Conservation (phyloP, 1,140 invertebrate genomes). For the Dufourea novaeangliae region DNA sequence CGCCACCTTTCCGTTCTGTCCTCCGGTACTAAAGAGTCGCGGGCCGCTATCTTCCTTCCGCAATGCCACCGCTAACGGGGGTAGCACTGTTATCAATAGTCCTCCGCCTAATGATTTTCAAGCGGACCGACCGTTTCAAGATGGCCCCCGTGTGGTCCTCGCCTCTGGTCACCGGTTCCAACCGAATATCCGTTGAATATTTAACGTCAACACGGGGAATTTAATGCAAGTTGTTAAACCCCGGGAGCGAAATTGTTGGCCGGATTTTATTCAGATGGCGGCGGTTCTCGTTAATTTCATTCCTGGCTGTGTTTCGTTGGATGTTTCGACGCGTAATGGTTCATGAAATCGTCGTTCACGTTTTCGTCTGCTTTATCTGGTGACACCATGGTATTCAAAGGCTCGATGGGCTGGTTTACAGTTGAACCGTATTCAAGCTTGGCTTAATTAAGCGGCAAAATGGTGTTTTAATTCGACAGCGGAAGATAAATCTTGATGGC, state of each 20-base stretch:
- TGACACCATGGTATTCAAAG: neutral
- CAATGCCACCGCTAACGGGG: constrained; percentile 49
- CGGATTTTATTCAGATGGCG: neutral
- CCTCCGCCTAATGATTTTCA: constrained; percentile 73
- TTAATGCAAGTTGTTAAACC: constrained; percentile 18
- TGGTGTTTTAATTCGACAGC: constrained; percentile 5
- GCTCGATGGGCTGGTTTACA: neutral
- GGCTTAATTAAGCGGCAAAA: constrained; percentile 18
- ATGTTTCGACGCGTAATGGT: neutral
- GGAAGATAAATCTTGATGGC: constrained; percentile 61
- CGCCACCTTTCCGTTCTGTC: constrained; percentile 57
- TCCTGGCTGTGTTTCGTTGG: neutral
- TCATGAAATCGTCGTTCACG: constrained; percentile 25
- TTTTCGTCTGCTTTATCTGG: neutral
- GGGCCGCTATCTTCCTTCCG: constrained; percentile 63
- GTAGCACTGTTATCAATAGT: constrained; percentile 71
- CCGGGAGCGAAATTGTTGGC: neutral
- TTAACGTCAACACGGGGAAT: constrained; percentile 9
- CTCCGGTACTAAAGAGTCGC: constrained; percentile 66
- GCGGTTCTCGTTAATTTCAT: constrained; percentile 29
- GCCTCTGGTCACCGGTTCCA: neutral
- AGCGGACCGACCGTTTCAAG: constrained; percentile 63
- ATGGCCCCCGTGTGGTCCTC: neutral
- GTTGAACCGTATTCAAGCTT: constrained; percentile 1
- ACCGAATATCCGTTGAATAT: constrained; percentile 12